A percentile compares a stretch with the other conserved stretches of the same genome.
phyloP scores from a whole-genome alignment of 2,797 vertebrate genomes.

The Xenentodon cancila region DNA sequence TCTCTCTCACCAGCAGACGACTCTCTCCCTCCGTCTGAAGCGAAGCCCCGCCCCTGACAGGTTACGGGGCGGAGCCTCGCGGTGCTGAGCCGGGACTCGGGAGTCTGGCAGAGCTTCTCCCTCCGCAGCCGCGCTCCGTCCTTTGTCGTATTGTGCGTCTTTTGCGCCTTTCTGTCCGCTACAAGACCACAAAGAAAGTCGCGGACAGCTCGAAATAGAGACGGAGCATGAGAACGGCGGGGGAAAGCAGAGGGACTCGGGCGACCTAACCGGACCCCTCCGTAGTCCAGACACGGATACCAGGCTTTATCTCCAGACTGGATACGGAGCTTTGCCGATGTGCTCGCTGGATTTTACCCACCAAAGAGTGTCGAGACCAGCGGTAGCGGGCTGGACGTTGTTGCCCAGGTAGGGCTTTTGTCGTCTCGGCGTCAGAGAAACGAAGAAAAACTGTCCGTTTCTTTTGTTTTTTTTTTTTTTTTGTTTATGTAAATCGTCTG shows the following conservation, averaged over 20 bases:
- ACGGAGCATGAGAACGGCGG: conserved; percentile 47
- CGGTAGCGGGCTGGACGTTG: conserved; percentile 59
- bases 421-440: conserved; percentile 24
- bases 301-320: conserved; percentile 27
- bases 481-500: not conserved
- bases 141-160: conserved; percentile 43
- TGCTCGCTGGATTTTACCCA: conserved; percentile 67
- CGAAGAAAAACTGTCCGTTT: not conserved
- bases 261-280: conserved; percentile 51
- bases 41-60: conserved; percentile 63
- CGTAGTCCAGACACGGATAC: conserved; percentile 53
- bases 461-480: not conserved
- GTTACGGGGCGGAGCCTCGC: conserved; percentile 62
- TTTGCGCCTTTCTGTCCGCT: conserved; percentile 34
- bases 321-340: conserved; percentile 67
- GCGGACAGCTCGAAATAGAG: conserved; percentile 33
- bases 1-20: conserved; percentile 55
- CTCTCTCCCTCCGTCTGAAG: conserved; percentile 32
- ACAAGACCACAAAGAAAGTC: conserved; percentile 62
- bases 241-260: conserved; percentile 41
- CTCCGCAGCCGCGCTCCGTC: conserved; percentile 67
- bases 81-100: conserved; percentile 31
- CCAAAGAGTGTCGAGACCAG: conserved; percentile 58
- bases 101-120: conserved; percentile 46
- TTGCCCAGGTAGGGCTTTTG: conserved; percentile 65